Evolutionary conservation across 2,888 invertebrate species (phyloP), one percentile per base, ranked within the genome.

Genomic region (Ectemnius cavifrons): DNA sequence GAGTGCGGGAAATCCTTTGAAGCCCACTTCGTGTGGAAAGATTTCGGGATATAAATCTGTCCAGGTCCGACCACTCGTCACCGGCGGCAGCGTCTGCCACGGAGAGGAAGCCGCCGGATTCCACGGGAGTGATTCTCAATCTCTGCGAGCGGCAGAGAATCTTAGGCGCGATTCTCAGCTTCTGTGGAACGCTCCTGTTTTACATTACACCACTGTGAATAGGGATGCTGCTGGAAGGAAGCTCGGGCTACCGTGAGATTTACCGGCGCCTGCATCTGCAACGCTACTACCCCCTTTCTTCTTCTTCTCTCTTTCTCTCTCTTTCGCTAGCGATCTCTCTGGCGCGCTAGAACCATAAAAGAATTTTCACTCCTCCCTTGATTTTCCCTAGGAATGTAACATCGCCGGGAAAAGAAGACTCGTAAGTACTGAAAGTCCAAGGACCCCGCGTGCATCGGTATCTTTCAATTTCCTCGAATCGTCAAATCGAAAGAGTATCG

Each of bases 121-220:
- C 47, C 61, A 47, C 23, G 58, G 72, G 71, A 82, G 64, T 78
- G 72, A 82, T 80, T 78, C 74, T 60, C 71, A 71, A 82, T 81
- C 73, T 49, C 45, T 46, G 63, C 46, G 37, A 56, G 37, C 37
- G 37, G 8, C 37, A 37, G 63, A 60, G 63, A 67, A 70, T 65
- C 46, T 8, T 13, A 18, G 59, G 18, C 14, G 61, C 20, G 20
- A n/a, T 63, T 63, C 20, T 5, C 18, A 61, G 23, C 20, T 4
- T 14, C 14, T 0, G 37, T 37, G 52, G 2, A 47, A 59, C 52
- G 28, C 23, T 27, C 46, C 62, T 62, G 28, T 73, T 63, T 76
- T 63, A 49, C 63, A 56, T 64, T 71, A 67, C 49, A 14, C 46
- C 14, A 18, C 27, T 11, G 62, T 14, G 14, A 45, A 47, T 14